A percentile compares a stretch with the other conserved stretches of the same genome.
Conservation (phyloP, 2,113 vertebrate genomes). For the Gavia stellata region DNA sequence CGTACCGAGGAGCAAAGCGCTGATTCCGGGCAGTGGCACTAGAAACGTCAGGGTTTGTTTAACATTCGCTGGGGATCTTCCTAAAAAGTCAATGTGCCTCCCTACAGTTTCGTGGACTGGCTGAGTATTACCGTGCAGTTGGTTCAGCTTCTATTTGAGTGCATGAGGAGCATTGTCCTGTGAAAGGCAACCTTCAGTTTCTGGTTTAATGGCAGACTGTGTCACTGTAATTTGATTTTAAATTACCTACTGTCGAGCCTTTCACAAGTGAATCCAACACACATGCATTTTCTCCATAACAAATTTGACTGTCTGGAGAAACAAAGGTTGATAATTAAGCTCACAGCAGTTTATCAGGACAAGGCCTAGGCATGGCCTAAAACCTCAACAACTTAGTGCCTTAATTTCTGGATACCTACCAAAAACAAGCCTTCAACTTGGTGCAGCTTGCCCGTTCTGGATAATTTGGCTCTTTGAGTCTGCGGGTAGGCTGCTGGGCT, state of each 20-base stretch:
- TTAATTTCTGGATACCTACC: conserved; percentile 20
- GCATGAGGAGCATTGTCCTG: not conserved
- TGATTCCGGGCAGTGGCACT: not conserved
- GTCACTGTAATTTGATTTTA: conserved; percentile 18
- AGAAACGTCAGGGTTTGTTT: not conserved
- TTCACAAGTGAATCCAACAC: not conserved
- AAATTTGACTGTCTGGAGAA: conserved; percentile 39
- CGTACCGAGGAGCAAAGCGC: not conserved
- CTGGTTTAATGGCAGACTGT: not conserved
- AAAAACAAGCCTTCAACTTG: not conserved
- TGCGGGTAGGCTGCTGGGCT: not conserved
- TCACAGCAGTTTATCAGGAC: conserved; percentile 3
- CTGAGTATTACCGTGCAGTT: not conserved
- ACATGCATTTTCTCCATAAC: not conserved
- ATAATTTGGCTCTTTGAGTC: not conserved
- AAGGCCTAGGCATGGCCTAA: not conserved
- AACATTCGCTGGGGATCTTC: conserved; percentile 9
- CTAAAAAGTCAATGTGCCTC: conserved; percentile 25
- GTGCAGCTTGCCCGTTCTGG: not conserved
- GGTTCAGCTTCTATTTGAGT: conserved; percentile 11
- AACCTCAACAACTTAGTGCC: not conserved
- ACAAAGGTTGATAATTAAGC: conserved; percentile 27
- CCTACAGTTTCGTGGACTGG: not conserved
- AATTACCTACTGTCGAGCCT: not conserved
- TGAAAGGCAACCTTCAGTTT: not conserved